Evolutionary conservation across 2,797 vertebrate genomes (phyloP), one percentile per base, ranked within the genome.

Genomic region (Silurus aristotelis): DNA sequence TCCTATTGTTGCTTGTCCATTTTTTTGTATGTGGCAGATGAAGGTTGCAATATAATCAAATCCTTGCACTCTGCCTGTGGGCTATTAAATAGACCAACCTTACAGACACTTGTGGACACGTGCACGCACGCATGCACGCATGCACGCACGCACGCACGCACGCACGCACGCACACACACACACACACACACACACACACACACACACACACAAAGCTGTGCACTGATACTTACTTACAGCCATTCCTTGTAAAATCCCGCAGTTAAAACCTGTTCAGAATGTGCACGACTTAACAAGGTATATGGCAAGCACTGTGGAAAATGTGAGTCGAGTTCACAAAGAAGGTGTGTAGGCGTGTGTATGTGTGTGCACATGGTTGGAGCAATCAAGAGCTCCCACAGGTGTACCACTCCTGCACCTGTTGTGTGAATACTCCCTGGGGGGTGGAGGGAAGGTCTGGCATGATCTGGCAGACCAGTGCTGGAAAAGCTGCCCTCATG

Each of bases 351-450:
- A 63, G 72, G 84, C 73, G 84, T 86, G 58, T 80, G 78, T 80
- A 60, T 83, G 85, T 82, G 72, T 80, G 86, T 87, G 83, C 61
- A 48, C 46, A 61, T 68, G 80, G 67, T 78, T 85, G 80, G 77
- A 73, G 82, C 93, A 94, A 94, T 93, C 92, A 93, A 92, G 90
- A 88, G 85, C 92, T 93, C 93, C 93, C 92, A 93, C 93, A 94
- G 94, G 94, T 94, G 93, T 92, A 92, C 89, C 90, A 91, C 92
- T 92, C 92, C 90, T 92, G 93, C 94, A 95, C 94, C 94, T 95
- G 94, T 95, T 94, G 93, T 94, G 94, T 94, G 93, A 95, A 94
- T 92, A 90, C 93, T 92, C 93, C 82, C 92, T 91, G 91, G 93
- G 93, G 92, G 91, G 90, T 88, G 58, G 48, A 82, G 85, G 78